Evolutionary conservation across 2,797 vertebrate species (phyloP), one percentile per base, ranked within the genome.

Genomic region (Gymnothorax reevesii): DNA sequence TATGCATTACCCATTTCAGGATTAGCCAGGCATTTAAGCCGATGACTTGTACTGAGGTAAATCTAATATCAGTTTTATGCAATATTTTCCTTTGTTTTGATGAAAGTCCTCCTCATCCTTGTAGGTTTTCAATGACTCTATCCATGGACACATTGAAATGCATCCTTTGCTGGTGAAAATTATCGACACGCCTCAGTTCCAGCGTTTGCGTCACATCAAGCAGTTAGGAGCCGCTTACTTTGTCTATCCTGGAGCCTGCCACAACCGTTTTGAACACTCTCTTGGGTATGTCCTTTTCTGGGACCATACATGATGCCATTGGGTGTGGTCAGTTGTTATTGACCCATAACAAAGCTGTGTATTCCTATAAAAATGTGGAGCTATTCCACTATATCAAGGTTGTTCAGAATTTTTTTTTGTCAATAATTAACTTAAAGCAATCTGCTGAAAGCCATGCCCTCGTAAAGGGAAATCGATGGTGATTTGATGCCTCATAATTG

Each of bases 71-170:
- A 7, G n/a, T 82, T 22, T 9, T 55, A 54, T 8, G 71, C 22
- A 57, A 5, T 54, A 66, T 55, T n/a, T 87, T 60, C 52, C 5
- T 22, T 5, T 52, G 15, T 8, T 22, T 54, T 79, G 75, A 79
- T 52, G 27, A 10, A 15, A 6, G 57, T 75, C 2, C 15, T 83
- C 15, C 87, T 64, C 4, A 75, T 42, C 84, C 62, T 86, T 88
- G 8, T 91, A 99, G 98, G 97, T 99, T 54, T 98, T 99, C 87
- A 99, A 99, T 0, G 98, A 99, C 91, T 97, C 98, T 2, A 95
- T 99, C 87, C 98, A 99, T 0, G 98, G 98, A 1, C 98, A 99
- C 64, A 94, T 99, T 87, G 97, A 97, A 87, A 82, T 99, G 2
- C 98, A 98, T 69, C 97, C 98, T 0, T 96, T 99, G n/a, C 96